Conservation (phyloP, 2,113 vertebrate genomes). For the Lampris incognitus region DNA sequence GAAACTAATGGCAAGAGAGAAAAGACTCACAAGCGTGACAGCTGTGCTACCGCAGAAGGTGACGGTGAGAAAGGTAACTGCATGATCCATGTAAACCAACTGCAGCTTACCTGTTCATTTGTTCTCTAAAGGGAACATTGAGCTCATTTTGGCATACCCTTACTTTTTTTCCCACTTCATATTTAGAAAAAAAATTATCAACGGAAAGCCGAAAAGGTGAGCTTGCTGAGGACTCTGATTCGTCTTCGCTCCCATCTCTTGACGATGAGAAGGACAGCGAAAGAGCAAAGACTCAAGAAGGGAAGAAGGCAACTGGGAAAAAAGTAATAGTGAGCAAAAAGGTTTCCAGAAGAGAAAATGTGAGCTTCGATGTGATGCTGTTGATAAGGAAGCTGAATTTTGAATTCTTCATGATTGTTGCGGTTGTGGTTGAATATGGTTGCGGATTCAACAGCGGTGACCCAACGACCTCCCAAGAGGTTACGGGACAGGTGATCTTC, state of each 20-base stretch:
- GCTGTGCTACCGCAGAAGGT: constrained; percentile 58
- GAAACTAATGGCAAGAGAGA: constrained; percentile 17
- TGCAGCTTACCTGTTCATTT: no score
- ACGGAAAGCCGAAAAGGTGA: constrained; percentile 20
- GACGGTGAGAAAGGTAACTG: constrained; percentile 67
- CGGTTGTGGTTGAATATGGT: no score
- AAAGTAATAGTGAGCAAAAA: constrained; percentile 34
- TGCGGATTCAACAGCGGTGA: no score
- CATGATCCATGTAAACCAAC: neutral
- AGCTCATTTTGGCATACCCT: neutral
- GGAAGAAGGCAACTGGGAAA: constrained; percentile 35
- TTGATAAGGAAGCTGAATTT: neutral
- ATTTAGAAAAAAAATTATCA: constrained; percentile 28
- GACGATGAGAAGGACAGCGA: constrained; percentile 60
- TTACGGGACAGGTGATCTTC: no score
- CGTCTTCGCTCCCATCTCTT: constrained; percentile 74
- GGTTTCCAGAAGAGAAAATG: constrained; percentile 59
- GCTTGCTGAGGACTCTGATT: constrained; percentile 63
- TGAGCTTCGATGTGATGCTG: constrained; percentile 23
- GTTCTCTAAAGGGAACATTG: no score
- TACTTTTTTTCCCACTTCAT: neutral
- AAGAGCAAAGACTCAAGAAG: constrained; percentile 28
- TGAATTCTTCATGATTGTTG: no score
- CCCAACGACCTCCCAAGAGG: no score
- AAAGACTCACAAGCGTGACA: constrained; percentile 11